A percentile compares a stretch with the other conserved stretches of the same genome.
These are phyloP conservation scores for Leucania comma DNA, from an alignment of 2,888 invertebrate genomes.

Conservation along the genomic window DNA sequence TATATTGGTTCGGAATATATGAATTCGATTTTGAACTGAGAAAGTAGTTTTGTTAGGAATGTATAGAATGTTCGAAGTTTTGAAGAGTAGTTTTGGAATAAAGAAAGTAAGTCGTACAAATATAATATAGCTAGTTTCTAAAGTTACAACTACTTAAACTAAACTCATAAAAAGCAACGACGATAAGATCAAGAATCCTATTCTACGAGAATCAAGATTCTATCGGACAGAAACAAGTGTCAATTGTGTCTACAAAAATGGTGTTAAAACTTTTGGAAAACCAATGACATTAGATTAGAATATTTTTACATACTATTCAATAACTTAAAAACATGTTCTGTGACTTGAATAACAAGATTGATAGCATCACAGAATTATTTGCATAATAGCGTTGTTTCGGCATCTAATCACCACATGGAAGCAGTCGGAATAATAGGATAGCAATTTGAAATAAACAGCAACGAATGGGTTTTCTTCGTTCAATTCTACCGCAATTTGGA, in stretches of 20 bases:
- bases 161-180: conserved; percentile 3
- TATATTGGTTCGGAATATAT: conserved; percentile 46
- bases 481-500: conserved; percentile 53
- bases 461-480: conserved; percentile 62
- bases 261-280: conserved; percentile 39
- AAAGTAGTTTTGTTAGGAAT: conserved; percentile 12
- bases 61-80: not conserved
- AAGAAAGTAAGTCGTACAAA: not conserved
- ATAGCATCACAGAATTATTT: conserved; percentile 72
- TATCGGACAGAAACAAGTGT: conserved; percentile 46
- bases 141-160: conserved; percentile 5
- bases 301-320: conserved; percentile 54
- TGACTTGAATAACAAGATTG: conserved; percentile 66
- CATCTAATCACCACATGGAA: conserved; percentile 60
- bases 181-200: conserved; percentile 14
- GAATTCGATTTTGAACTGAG: conserved; percentile 28
- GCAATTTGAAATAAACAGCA: conserved; percentile 63
- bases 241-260: conserved; percentile 41
- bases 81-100: not conserved
- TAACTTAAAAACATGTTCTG: conserved; percentile 64
- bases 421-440: conserved; percentile 54
- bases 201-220: conserved; percentile 29
- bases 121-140: not conserved
- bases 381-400: conserved; percentile 73
- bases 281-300: conserved; percentile 30